Conservation (phyloP, 1,140 invertebrate genomes). For the Drosophila ficusphila region DNA sequence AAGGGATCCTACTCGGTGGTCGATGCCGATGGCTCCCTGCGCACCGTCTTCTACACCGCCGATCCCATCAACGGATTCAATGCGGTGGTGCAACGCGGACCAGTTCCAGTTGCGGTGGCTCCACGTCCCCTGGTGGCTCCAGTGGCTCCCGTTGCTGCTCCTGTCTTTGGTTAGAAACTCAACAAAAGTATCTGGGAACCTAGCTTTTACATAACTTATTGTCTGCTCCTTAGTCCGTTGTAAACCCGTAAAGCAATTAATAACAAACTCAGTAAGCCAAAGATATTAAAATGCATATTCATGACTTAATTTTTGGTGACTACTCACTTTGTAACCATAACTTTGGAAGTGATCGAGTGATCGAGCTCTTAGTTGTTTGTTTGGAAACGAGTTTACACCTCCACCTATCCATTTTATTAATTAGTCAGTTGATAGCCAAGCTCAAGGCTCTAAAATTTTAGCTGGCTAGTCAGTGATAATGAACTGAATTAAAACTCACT, state of each 20-base stretch:
- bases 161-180: slow-evolving; percentile 46
- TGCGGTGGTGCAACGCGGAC: slow-evolving; percentile 85
- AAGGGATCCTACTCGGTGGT: slow-evolving; percentile 86
- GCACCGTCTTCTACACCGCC: slow-evolving; percentile 86
- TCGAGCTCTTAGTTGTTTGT: not conserved
- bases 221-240: slow-evolving; percentile 38
- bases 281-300: slow-evolving; percentile 6
- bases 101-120: slow-evolving; percentile 31
- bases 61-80: slow-evolving; percentile 87
- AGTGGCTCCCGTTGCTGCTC: slow-evolving; percentile 53
- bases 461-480: slow-evolving; percentile 27
- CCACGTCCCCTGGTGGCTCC: slow-evolving; percentile 51
- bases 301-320: too few species aligned
- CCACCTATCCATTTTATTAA: slow-evolving; percentile 22
- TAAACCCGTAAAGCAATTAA: slow-evolving; percentile 49
- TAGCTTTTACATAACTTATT: slow-evolving; percentile 76
- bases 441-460: slow-evolving; percentile 15
- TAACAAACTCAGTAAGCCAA: slow-evolving; percentile 65
- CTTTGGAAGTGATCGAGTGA: too few species aligned
- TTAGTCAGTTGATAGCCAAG: slow-evolving; percentile 27
- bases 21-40: slow-evolving; percentile 86
- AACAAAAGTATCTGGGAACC: slow-evolving; percentile 2
- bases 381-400: slow-evolving; percentile 20
- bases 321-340: not conserved
- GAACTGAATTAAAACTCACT: slow-evolving; percentile 12